Percentiles rank a stretch among this genome's conserved stretches.
Conservation (phyloP, 1,140 invertebrate species). For the Drosophila trapezifrons region DNA sequence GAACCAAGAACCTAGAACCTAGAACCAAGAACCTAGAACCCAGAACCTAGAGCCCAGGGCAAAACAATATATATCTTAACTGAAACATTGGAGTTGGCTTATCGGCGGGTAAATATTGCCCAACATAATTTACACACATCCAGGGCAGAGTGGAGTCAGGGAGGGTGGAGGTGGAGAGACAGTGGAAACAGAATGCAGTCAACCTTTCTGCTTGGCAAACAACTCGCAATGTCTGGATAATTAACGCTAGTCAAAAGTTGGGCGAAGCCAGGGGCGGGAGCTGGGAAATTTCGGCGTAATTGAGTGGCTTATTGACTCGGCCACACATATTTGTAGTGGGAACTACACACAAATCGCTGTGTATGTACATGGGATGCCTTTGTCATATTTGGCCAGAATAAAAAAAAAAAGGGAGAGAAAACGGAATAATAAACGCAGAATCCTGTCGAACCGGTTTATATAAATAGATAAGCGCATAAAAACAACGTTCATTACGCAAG, state of each 20-base stretch:
- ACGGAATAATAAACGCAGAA: constrained; percentile 37
- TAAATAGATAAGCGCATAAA: constrained; percentile 68
- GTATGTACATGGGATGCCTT: constrained; percentile 28
- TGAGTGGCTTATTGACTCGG: constrained; percentile 71
- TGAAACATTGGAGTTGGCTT: constrained; percentile 67
- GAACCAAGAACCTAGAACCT: constrained; percentile 7
- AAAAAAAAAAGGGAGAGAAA: constrained; percentile 13
- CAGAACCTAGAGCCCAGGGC: constrained; percentile 4
- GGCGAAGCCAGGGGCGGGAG: constrained; percentile 6
- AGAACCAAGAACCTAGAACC: constrained; percentile 2
- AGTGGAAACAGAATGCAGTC: constrained; percentile 77
- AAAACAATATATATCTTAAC: constrained; percentile 51
- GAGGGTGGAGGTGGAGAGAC: not conserved
- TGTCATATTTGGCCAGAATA: constrained; percentile 52
- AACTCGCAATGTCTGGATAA: constrained; percentile 65
- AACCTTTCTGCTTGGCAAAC: constrained; percentile 64
- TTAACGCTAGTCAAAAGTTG: constrained; percentile 58
- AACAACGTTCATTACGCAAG: constrained; percentile 76
- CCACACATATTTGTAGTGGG: constrained; percentile 30
- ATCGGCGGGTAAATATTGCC: constrained; percentile 71
- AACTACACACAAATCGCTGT: constrained; percentile 31
- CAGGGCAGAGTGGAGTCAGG: not conserved
- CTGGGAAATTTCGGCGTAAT: constrained; percentile 76
- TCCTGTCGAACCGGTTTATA: constrained; percentile 76
- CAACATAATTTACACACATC: constrained; percentile 76